Base-by-base conservation (phyloP, 2,888 invertebrate genomes). In the Chromoteleia sp. region DNA sequence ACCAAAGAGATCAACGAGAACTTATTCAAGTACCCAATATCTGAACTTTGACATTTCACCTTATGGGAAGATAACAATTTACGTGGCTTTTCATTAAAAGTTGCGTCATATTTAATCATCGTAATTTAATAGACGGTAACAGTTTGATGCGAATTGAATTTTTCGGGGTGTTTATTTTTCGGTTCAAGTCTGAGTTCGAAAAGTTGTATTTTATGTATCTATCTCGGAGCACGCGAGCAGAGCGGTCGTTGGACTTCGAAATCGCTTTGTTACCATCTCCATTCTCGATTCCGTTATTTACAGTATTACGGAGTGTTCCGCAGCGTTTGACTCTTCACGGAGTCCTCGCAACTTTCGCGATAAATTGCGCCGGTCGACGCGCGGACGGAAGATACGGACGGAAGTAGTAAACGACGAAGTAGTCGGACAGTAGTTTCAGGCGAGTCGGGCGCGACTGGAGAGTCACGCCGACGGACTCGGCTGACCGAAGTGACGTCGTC, bases 231-330 rank as follows among this genome's bases (percentile, higher is more conserved):
- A 41, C 19, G 39, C 21, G 54, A 25, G 17, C 41, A 67, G 54
- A 68, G 30, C 48, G 67, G 74, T 79, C 59, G 73, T 54, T 25
- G 65, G 52, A 73, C 73, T 73, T 73, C 29, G 67, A 67, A 73
- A 67, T 79, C 79, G 71, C 45, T 79, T 67, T 73, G 73, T 79
- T 73, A 73, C 59, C 30, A 73, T 78, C 67, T 78, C 78, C 17
- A 78, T 78, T 73, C 78, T 73, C 73, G 65, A 73, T 73, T 73
- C 73, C 67, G 79, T 79, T 79, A 79, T 79, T 79, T 79, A 73
- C 73, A 73, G 73, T 79, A 67, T 79, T 67, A 39, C 78, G 10
- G 56, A 78, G 67, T 67, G 78, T 71, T 78, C 78, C 71, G 70
- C 71, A 52, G 63, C 71, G 78, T 78, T 78, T 78, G 78, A 78